Base-by-base conservation (phyloP, 1,140 invertebrate species). In the Dreissena polymorpha region DNA sequence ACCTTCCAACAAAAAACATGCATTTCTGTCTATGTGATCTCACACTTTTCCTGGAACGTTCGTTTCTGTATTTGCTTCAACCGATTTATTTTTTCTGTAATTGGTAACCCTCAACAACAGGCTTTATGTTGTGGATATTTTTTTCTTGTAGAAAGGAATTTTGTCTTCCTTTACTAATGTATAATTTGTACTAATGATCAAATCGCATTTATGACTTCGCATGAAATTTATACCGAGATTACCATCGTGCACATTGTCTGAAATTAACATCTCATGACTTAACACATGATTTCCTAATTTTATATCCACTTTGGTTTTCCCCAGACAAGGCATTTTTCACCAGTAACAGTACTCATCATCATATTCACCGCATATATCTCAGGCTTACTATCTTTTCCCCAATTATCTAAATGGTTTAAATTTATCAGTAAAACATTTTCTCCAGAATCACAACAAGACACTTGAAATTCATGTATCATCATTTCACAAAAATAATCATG, bases 141-240 rank as follows among this genome's bases (percentile, higher is more conserved):
- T 74, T 57, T 49, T 74, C 25, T 13, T 63, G 63, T 60, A 74
- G 29, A 14, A 74, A 60, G 72, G 72, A 60, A 63, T 60, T 63
- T 57, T 74, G 8, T 74, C 16, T 16, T 21, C 55, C 0, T 60
- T 74, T 13, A 74, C 51, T 60, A 14, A 39, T 10, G 57, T 60
- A 60, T 39, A 18, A 60, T 74, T 57, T 63, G 23, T 74, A 27
- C 72, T 74, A 25, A 74, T 57, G 6, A 63, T 60, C 10, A 74
- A 27, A 39, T 63, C 72, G 57, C 72, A 74, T 27, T 63, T 39
- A 14, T 74, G 57, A 2, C 53, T 10, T 53, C 57, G 57, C 57
- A 74, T 51, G 29, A 76, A 76, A 50, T 76, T 25, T 64, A 50
- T 76, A 14, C 63, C 63, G 1, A 50, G 23, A 12, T 64, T 76